These are phyloP conservation scores for Halichoerus grypus DNA, from an alignment of 2,113 vertebrate genomes.

Conservation along the genomic window DNA sequence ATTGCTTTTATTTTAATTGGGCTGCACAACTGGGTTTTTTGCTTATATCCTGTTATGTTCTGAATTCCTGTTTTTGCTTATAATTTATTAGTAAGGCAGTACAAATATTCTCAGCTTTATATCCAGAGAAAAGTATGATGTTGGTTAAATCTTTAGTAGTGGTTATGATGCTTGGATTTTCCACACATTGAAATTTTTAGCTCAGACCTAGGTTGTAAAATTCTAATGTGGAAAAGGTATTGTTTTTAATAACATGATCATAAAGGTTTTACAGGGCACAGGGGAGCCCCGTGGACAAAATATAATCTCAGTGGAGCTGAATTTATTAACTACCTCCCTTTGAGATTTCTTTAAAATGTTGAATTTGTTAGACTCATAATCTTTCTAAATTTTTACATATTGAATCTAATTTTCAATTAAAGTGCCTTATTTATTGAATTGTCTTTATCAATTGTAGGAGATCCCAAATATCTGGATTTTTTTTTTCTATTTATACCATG, in stretches of 20 bases:
- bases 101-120: not conserved
- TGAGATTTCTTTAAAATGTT: conserved; percentile 39
- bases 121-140: not conserved
- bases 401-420: not conserved
- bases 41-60: not conserved
- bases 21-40: not conserved
- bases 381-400: conserved; percentile 22
- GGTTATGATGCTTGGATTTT: conserved; percentile 18
- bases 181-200: not conserved
- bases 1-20: conserved; percentile 55
- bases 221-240: not conserved
- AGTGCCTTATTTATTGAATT: not conserved
- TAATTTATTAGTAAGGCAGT: conserved; percentile 10
- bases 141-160: not conserved
- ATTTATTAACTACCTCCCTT: not conserved
- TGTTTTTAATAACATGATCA: not conserved
- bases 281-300: not conserved
- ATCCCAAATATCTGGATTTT: not conserved
- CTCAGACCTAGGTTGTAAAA: conserved; percentile 1
- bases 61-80: conserved; percentile 1
- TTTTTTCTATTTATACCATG: not conserved
- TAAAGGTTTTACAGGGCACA: not conserved
- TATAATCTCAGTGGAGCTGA: not conserved
- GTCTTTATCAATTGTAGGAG: not conserved
- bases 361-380: conserved; percentile 54